phyloP scores from a whole-genome alignment of 1,140 invertebrate species.

The Pteromalus puparum region DNA sequence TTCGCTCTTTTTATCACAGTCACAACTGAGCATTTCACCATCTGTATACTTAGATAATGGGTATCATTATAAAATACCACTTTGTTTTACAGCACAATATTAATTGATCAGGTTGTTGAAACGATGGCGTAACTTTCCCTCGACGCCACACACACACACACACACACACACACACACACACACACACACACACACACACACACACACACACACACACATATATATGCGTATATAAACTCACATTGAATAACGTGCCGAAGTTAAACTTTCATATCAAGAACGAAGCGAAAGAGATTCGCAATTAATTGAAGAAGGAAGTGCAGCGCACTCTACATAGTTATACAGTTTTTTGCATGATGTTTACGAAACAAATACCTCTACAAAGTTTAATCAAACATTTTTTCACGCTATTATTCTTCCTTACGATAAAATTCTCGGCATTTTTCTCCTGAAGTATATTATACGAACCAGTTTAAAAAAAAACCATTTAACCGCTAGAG shows the following conservation, averaged over 20 bases:
- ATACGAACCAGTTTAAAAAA: too few species aligned
- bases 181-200: neutral
- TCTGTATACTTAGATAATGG: neutral
- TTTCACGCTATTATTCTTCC: too few species aligned
- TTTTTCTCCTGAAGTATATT: too few species aligned
- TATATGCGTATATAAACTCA: neutral
- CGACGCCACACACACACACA: neutral
- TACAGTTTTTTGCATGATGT: neutral
- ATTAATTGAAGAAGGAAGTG: neutral
- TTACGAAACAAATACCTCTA: too few species aligned
- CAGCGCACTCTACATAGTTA: neutral
- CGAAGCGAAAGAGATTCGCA: neutral
- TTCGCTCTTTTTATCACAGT: too few species aligned
- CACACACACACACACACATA: neutral
- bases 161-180: neutral
- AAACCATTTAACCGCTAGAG: too few species aligned
- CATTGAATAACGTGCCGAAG: constrained; percentile 1
- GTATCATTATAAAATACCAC: constrained; percentile 10
- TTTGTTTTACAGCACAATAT: neutral
- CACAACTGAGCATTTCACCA: neutral
- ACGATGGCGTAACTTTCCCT: neutral
- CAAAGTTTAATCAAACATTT: neutral
- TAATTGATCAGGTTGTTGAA: neutral
- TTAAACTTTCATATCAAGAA: constrained; percentile 17
- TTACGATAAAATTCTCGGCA: too few species aligned